Conservation (phyloP, 2,888 invertebrate genomes). For the Ferdinandea cuprea region DNA sequence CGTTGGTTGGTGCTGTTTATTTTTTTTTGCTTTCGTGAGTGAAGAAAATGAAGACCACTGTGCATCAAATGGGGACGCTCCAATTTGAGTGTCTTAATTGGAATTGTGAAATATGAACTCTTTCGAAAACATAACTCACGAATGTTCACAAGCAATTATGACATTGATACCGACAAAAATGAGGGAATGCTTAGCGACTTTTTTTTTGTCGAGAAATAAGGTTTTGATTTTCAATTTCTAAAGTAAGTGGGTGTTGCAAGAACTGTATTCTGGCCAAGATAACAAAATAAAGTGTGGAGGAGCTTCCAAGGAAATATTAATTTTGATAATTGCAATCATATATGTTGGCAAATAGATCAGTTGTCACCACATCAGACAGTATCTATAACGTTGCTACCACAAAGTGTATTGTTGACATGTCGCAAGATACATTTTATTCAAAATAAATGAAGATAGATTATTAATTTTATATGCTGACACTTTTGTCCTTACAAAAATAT, state of each 20-base stretch:
- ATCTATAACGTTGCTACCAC: neutral
- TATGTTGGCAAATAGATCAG: neutral
- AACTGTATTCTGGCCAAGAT: neutral
- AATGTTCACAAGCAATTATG: constrained; percentile 33
- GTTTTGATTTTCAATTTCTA: constrained; percentile 31
- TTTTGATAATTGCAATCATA: constrained; percentile 32
- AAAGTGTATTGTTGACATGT: neutral
- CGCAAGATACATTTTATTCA: no score
- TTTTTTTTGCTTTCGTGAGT: constrained; percentile 23
- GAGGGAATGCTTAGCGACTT: constrained; percentile 17
- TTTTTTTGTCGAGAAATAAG: constrained; percentile 6
- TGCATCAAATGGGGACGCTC: constrained; percentile 41
- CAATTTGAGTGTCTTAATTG: constrained; percentile 57
- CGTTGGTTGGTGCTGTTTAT: neutral
- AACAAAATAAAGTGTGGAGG: neutral
- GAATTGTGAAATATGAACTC: constrained; percentile 49
- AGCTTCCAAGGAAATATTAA: no score
- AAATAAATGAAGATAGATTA: no score
- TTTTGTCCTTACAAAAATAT: no score
- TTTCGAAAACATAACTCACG: constrained; percentile 51
- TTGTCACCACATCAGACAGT: neutral
- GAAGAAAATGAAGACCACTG: constrained; percentile 24
- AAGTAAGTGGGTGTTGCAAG: neutral
- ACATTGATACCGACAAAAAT: constrained; percentile 44
- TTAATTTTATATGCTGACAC: no score